phyloP scores from a whole-genome alignment of 2,888 invertebrate genomes.

The Tenthredo notha region DNA sequence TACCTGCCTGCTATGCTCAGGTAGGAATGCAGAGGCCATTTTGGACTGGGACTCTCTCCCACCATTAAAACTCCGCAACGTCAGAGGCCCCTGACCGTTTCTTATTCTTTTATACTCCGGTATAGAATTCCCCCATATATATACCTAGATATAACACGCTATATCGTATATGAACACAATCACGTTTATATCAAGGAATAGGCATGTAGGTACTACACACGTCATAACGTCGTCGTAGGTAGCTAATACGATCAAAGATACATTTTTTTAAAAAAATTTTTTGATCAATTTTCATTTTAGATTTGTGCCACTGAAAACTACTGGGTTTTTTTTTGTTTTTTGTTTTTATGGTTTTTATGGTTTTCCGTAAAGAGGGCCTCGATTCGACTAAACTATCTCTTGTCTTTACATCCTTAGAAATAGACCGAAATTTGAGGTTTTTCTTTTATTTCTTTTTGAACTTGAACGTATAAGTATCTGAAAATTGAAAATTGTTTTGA shows the following conservation, averaged over 20 bases:
- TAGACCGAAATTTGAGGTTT: too few relatives aligned
- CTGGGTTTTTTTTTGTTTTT: too few relatives aligned
- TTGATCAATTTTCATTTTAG: too few relatives aligned
- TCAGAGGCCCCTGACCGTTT: conserved; percentile 42
- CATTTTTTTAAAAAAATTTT: too few relatives aligned
- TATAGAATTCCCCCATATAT: background rate
- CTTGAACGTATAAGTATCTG: too few relatives aligned
- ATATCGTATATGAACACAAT: background rate
- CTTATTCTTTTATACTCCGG: conserved; percentile 5
- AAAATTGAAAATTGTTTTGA: too few relatives aligned
- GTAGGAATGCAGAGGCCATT: conserved; percentile 51
- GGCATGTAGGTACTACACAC: background rate
- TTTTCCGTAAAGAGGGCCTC: too few relatives aligned
- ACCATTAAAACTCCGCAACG: conserved; percentile 11
- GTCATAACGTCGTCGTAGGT: background rate
- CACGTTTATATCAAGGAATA: background rate
- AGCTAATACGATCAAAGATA: background rate
- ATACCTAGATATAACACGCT: background rate
- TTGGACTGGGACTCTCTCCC: conserved; percentile 37
- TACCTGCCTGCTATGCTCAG: conserved; percentile 14
- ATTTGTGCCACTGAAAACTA: too few relatives aligned
- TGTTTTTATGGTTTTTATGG: too few relatives aligned
- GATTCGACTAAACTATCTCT: too few relatives aligned
- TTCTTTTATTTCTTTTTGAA: too few relatives aligned
- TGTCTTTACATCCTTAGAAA: too few relatives aligned